These are phyloP conservation scores for Collichthys lucidus DNA, from an alignment of 2,113 vertebrate genomes.

Conservation along the genomic window DNA sequence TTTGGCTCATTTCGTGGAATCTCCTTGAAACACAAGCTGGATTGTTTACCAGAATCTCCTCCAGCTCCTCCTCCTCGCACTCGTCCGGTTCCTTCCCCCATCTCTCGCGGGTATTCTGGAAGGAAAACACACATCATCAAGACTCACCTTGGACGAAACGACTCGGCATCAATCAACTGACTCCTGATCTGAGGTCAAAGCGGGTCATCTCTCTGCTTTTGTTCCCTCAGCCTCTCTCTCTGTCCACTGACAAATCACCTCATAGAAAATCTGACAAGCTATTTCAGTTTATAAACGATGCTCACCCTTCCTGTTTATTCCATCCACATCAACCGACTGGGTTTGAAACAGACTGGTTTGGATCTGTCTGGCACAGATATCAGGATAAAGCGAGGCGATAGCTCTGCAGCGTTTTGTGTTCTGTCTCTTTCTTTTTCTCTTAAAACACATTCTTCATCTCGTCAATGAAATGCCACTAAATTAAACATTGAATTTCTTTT, in stretches of 20 bases:
- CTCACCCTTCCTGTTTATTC: constrained; percentile 27
- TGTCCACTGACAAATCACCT: constrained; percentile 59
- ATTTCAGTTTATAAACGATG: constrained; percentile 52
- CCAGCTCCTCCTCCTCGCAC: constrained; percentile 86
- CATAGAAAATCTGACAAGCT: constrained; percentile 55
- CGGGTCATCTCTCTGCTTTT: constrained; percentile 23
- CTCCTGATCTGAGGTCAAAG: constrained; percentile 58
- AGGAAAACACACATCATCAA: constrained; percentile 45
- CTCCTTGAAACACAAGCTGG: too few relatives aligned
- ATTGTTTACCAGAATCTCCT: constrained; percentile 83
- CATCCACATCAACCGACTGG: constrained; percentile 10
- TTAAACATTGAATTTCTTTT: not conserved
- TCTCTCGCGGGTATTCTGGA: constrained; percentile 83
- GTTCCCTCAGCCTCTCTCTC: constrained; percentile 8
- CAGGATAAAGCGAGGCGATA: not conserved
- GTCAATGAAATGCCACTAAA: not conserved
- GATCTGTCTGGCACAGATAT: not conserved
- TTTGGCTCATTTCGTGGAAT: not conserved
- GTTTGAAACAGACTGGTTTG: constrained; percentile 8
- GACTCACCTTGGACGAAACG: constrained; percentile 58
- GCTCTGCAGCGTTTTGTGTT: too few relatives aligned
- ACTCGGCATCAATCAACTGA: constrained; percentile 52
- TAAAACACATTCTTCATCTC: not conserved
- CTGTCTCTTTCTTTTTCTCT: not conserved
- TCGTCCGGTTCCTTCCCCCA: constrained; percentile 83